Percentiles rank a stretch among this genome's conserved stretches.
Conservation (phyloP, 2,113 vertebrate genomes). For the Callorhinus ursinus region DNA sequence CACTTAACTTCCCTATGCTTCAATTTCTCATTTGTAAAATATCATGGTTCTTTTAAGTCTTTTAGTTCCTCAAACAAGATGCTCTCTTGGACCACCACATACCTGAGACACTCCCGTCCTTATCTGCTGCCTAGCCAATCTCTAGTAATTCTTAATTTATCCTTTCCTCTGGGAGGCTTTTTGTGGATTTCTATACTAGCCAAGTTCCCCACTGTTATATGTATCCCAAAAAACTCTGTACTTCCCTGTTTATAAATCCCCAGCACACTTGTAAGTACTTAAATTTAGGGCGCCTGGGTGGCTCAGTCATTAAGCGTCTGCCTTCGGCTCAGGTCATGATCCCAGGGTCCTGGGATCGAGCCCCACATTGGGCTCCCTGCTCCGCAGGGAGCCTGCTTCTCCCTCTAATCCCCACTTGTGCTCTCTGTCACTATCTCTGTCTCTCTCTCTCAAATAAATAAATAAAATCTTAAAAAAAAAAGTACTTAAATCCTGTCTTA, state of each 20-base stretch:
- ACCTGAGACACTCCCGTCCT: background rate
- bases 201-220: background rate
- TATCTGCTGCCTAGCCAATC: background rate
- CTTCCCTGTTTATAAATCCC: background rate
- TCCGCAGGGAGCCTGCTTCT: too few relatives aligned
- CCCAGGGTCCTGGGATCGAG: too few relatives aligned
- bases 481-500: constrained; percentile 35
- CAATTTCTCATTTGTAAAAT: constrained; percentile 35
- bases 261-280: background rate
- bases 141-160: background rate
- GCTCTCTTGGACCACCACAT: background rate
- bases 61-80: constrained; percentile 29
- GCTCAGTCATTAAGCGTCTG: too few relatives aligned
- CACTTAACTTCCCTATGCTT: background rate
- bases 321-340: too few relatives aligned
- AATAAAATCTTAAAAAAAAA: background rate
- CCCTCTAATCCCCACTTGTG: too few relatives aligned
- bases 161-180: background rate
- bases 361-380: too few relatives aligned
- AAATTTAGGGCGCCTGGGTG: background rate
- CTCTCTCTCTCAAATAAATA: too few relatives aligned
- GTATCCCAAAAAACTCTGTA: background rate
- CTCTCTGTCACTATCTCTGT: too few relatives aligned
- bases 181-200: background rate
- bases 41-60: background rate